Conservation (phyloP, 2,888 invertebrate genomes). For the Caenorhabditis sp. region DNA sequence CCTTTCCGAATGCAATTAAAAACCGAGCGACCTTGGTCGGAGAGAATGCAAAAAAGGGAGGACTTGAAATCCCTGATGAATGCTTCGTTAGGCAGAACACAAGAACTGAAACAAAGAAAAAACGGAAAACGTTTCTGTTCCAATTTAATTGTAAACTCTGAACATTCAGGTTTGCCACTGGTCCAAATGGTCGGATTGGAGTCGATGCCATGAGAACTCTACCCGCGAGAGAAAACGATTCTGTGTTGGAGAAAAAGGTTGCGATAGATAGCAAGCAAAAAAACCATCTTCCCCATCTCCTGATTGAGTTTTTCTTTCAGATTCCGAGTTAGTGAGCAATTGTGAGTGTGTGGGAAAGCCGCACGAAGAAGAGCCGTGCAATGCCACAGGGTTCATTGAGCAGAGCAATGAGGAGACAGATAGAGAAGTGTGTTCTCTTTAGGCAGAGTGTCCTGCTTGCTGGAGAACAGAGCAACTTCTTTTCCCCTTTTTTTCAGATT, state of each 20-base stretch:
- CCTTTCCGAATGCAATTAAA: slow-evolving; percentile 4
- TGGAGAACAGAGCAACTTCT: neutral
- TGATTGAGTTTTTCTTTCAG: slow-evolving; percentile 35
- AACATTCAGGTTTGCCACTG: slow-evolving; percentile 70
- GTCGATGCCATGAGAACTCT: slow-evolving; percentile 65
- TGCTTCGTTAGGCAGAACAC: slow-evolving; percentile 11
- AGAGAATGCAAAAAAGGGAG: neutral
- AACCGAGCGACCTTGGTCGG: neutral
- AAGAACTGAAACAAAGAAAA: no score
- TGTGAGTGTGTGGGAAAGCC: slow-evolving; percentile 71
- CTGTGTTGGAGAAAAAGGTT: slow-evolving; percentile 72
- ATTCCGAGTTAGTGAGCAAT: slow-evolving; percentile 64
- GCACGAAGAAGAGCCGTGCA: slow-evolving; percentile 61
- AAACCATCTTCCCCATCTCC: neutral
- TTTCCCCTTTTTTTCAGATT: slow-evolving; percentile 41
- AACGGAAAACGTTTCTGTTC: neutral
- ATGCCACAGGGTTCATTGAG: slow-evolving; percentile 50
- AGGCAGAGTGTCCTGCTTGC: slow-evolving; percentile 1
- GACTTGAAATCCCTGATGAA: neutral
- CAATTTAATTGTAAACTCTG: neutral
- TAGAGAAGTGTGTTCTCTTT: slow-evolving; percentile 41
- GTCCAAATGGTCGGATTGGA: slow-evolving; percentile 74
- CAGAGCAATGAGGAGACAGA: slow-evolving; percentile 55
- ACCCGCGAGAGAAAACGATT: slow-evolving; percentile 71
- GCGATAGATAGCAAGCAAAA: neutral